Conservation (phyloP, 2,888 invertebrate species). For the Hyposoter dolosus region DNA sequence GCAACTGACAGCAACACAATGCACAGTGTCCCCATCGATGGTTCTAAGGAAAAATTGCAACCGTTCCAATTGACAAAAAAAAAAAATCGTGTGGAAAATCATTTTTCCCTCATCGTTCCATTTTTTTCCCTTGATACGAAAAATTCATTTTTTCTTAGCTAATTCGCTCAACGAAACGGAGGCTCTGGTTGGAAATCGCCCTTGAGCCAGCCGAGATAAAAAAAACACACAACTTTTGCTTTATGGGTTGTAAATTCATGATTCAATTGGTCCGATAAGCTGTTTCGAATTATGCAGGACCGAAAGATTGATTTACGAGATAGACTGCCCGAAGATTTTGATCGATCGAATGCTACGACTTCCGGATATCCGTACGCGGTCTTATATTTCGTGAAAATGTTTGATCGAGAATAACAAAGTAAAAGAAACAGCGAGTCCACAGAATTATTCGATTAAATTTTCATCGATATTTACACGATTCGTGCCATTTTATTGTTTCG, state of each 20-base stretch:
- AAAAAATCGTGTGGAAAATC: no score
- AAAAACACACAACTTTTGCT: neutral
- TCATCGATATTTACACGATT: neutral
- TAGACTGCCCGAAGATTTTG: slow-evolving; percentile 38
- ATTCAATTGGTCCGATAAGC: slow-evolving; percentile 5
- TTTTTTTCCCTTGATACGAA: neutral
- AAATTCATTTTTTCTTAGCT: neutral
- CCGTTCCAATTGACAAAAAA: neutral
- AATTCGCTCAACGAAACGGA: no score
- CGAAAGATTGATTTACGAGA: slow-evolving; percentile 50
- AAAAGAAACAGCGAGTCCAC: no score
- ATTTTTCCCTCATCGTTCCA: neutral
- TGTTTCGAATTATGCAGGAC: neutral
- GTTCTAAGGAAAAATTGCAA: slow-evolving; percentile 72
- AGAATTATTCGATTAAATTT: neutral
- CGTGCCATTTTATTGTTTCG: neutral
- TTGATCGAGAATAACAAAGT: slow-evolving; percentile 45
- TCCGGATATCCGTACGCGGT: neutral
- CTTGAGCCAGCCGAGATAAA: neutral
- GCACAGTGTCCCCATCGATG: slow-evolving; percentile 80
- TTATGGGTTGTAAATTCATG: slow-evolving; percentile 29
- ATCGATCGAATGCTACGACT: slow-evolving; percentile 49
- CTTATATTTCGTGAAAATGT: slow-evolving; percentile 10
- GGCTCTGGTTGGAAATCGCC: neutral
- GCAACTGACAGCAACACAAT: slow-evolving; percentile 80